Percentiles rank a stretch among this genome's conserved stretches.
Conservation (phyloP, 2,797 vertebrate species). For the Notolepis coatsorum region DNA sequence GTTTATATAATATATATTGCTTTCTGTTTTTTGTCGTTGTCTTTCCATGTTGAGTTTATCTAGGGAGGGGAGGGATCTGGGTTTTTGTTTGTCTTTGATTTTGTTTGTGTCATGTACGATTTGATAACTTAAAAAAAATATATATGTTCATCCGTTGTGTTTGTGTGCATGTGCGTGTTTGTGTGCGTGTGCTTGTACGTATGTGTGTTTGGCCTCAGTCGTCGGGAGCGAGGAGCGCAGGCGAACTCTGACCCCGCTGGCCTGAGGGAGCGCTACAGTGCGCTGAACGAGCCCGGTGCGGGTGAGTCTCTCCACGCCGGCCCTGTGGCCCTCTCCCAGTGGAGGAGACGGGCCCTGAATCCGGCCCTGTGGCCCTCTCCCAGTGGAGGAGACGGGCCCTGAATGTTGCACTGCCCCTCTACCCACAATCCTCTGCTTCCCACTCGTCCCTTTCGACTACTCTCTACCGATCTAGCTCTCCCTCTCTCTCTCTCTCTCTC, state of each 20-base stretch:
- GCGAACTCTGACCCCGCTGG: conserved; percentile 91
- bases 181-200: no score
- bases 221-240: conserved; percentile 89
- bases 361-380: no score
- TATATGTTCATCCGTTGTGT: not conserved
- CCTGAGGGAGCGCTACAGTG: conserved; percentile 93
- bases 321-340: conserved; percentile 51
- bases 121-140: no score
- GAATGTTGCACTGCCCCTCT: conserved; percentile 75
- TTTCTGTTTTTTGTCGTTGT: no score
- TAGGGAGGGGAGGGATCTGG: no score
- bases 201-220: conserved; percentile 71
- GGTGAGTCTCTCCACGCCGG: conserved; percentile 79
- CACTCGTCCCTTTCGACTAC: conserved; percentile 52
- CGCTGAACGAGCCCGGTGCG: conserved; percentile 87
- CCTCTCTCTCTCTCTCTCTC: not conserved
- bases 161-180: no score
- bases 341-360: conserved; percentile 5
- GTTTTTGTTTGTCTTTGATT: no score
- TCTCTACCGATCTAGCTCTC: no score
- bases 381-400: conserved; percentile 55
- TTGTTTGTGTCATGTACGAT: no score
- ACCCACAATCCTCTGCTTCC: conserved; percentile 68
- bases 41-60: no score
- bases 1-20: no score